Conservation (phyloP, 2,888 invertebrate species). For the Eretmocerus hayati region DNA sequence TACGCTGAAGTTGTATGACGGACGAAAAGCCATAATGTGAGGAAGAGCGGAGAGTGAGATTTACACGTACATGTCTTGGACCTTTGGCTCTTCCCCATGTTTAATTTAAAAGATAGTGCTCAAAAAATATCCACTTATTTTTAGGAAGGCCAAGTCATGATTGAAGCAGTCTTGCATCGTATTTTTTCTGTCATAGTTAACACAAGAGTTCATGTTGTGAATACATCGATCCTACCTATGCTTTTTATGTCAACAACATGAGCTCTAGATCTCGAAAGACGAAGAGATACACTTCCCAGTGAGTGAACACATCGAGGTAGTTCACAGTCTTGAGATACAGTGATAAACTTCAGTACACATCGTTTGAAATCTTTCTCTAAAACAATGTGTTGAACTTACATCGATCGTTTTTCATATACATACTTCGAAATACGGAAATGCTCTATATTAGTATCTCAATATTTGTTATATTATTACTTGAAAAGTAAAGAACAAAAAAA, state of each 20-base stretch:
- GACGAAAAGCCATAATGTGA: conserved; percentile 11
- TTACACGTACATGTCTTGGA: conserved; percentile 9
- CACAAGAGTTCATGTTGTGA: conserved; percentile 17
- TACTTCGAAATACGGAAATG: conserved; percentile 24
- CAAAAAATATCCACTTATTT: conserved; percentile 18
- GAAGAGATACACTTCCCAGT: conserved; percentile 19
- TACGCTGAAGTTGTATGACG: conserved; percentile 9
- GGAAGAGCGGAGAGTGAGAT: conserved; percentile 11
- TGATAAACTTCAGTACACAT: conserved; percentile 12
- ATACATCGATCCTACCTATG: conserved; percentile 14
- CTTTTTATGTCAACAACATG: conserved; percentile 15
- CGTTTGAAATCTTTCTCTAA: conserved; percentile 16
- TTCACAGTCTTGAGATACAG: conserved; percentile 10
- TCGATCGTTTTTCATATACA: conserved; percentile 34
- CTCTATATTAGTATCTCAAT: conserved; percentile 38
- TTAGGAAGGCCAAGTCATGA: conserved; percentile 15
- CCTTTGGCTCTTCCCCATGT: conserved; percentile 15
- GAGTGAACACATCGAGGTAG: conserved; percentile 19
- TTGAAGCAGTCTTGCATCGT: conserved; percentile 21
- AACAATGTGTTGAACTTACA: conserved; percentile 31
- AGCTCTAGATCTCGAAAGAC: conserved; percentile 22
- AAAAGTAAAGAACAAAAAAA: conserved; percentile 35
- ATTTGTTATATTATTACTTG: conserved; percentile 38
- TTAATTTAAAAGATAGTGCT: conserved; percentile 20
- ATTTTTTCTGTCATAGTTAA: conserved; percentile 21